Conservation (phyloP, 2,888 invertebrate species). For the Agapostemon virescens region DNA sequence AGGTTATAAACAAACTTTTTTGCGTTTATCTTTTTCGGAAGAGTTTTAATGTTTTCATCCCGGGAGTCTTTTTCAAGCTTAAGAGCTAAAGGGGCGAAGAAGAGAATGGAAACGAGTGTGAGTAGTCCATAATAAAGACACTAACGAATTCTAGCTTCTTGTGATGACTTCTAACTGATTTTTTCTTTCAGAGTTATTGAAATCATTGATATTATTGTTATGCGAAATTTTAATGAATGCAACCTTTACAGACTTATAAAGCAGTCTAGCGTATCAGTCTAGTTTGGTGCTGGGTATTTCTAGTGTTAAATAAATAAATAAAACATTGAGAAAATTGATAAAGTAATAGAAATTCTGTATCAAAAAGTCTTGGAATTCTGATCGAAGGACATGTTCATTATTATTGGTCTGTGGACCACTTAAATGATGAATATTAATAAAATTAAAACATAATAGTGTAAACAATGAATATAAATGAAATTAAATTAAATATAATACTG, state of each 20-base stretch:
- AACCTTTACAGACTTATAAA: no score
- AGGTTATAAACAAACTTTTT: not conserved
- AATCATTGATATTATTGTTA: no score
- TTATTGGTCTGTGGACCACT: not conserved
- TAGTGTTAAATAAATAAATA: not conserved
- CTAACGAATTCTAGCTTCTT: not conserved
- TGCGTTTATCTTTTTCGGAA: not conserved
- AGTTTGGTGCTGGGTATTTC: no score
- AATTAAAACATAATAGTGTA: not conserved
- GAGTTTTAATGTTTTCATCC: not conserved
- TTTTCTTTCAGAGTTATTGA: no score
- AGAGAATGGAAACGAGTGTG: not conserved
- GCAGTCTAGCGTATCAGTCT: no score
- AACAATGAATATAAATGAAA: no score
- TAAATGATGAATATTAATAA: not conserved
- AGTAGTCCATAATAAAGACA: not conserved
- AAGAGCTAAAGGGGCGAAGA: not conserved
- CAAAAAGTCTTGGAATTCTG: no score
- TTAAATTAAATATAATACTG: no score
- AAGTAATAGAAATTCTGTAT: not conserved
- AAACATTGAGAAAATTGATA: not conserved
- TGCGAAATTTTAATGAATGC: no score
- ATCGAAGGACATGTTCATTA: no score
- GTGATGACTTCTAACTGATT: no score
- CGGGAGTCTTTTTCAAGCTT: not conserved